Evolutionary conservation across 1,140 invertebrate species (phyloP), one percentile per base, ranked within the genome.

Genomic region (Drosophila pandora): DNA sequence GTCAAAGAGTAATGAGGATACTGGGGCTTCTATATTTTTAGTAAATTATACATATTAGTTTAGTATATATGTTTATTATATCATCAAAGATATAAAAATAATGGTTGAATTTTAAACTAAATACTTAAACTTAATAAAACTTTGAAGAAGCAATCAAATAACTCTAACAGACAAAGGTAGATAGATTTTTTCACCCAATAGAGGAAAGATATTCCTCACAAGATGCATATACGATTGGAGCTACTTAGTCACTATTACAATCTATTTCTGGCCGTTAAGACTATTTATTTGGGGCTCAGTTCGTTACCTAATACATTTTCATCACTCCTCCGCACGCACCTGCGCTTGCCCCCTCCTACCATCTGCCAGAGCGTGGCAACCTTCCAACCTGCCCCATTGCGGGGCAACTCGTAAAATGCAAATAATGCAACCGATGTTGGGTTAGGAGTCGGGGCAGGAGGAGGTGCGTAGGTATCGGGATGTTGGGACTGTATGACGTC

Each of bases 331-430:
- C 9, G 10, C n/a, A 4, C 30, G 30, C 47, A 56, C 3, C 32
- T 47, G 6, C 12, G 43, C 30, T 17, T n/a, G 13, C 52, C 30
- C 21, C 17, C 47, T 32, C 47, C 41, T 49, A 53, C 25, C 57
- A 57, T 59, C 52, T 48, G 22, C 13, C 34, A 28, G 43, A 73
- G 57, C 73, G 73, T 87, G 81, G 77, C 81, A 84, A 70, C 62
- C 73, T 74, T 87, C 81, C 79, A 82, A 77, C 74, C 55, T 64
- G 69, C 25, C 25, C 73, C 65, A 49, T 32, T 23, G 74, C 76
- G 71, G 76, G 69, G 83, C 78, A 71, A 61, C 82, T 88, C 82
- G 82, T 87, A 87, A 87, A 85, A 87, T 87, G 82, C 82, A 87
- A 87, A 87, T 87, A 88, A 88, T 87, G 83, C 83, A 88, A 64